A percentile compares a stretch with the other conserved stretches of the same genome.
Conservation (phyloP, 2,797 vertebrate species). For the Heterohyrax brucei region DNA sequence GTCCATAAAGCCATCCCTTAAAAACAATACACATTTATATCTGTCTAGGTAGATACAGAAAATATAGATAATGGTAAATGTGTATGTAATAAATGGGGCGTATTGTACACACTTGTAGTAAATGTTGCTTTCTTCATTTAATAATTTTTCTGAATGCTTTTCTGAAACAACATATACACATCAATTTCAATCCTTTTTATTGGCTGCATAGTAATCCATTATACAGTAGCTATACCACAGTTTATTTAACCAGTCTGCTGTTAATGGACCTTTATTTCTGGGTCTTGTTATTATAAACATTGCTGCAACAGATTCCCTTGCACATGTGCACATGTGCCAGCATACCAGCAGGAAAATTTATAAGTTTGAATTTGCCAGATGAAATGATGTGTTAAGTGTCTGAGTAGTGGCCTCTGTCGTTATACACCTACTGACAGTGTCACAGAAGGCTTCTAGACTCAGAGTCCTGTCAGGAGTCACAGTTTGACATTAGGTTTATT, state of each 20-base stretch:
- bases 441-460: conserved; percentile 38
- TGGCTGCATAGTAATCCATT: neutral
- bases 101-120: neutral
- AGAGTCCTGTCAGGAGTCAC: conserved; percentile 17
- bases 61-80: neutral
- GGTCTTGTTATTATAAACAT: neutral
- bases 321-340: neutral
- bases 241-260: neutral
- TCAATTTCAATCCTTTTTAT: neutral
- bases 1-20: neutral
- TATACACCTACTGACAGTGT: neutral
- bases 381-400: fast-evolving
- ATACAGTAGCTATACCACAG: neutral
- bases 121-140: conserved; percentile 38
- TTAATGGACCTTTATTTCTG: conserved; percentile 16
- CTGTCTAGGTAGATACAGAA: neutral
- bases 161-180: neutral
- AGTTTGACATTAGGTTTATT: conserved; percentile 18
- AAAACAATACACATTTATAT: neutral
- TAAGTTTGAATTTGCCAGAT: neutral
- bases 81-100: neutral
- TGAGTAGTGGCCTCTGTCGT: neutral
- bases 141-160: conserved; percentile 51
- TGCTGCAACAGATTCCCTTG: neutral
- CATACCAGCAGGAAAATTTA: neutral